Evolutionary conservation across 2,113 vertebrate genomes (phyloP).

Genomic region (Elephas maximus): DNA sequence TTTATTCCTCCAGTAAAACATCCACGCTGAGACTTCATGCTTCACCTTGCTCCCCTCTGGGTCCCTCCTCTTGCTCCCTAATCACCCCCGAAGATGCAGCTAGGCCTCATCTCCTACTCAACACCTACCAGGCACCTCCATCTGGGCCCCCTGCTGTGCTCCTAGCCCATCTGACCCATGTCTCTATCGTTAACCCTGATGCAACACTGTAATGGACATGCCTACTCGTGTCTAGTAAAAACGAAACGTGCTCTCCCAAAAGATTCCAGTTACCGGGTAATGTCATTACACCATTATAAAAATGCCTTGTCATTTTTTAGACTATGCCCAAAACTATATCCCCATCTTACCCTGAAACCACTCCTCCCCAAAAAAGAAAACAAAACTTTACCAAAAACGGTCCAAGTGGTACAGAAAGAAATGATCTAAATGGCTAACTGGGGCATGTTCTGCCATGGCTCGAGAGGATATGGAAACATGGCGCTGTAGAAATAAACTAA

Average conservation of each 20-base stretch:
- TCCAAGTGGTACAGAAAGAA: background rate
- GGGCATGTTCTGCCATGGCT: background rate
- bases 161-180: background rate
- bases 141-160: background rate
- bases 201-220: background rate
- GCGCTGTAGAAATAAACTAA: background rate
- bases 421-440: background rate
- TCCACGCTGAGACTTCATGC: background rate
- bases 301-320: background rate
- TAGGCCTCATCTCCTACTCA: background rate
- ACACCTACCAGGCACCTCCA: background rate
- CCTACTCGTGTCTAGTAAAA: background rate
- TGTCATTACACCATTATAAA: background rate
- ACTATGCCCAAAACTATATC: background rate
- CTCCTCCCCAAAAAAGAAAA: background rate
- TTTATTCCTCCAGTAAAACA: background rate
- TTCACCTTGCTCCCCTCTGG: background rate
- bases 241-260: constrained; percentile 8
- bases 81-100: background rate
- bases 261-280: background rate
- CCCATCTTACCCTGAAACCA: constrained; percentile 22
- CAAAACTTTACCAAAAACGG: background rate
- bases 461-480: background rate
- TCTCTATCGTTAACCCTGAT: background rate
- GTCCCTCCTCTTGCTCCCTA: background rate